phyloP scores from a whole-genome alignment of 2,888 invertebrate species.

The Archips crataeganus region DNA sequence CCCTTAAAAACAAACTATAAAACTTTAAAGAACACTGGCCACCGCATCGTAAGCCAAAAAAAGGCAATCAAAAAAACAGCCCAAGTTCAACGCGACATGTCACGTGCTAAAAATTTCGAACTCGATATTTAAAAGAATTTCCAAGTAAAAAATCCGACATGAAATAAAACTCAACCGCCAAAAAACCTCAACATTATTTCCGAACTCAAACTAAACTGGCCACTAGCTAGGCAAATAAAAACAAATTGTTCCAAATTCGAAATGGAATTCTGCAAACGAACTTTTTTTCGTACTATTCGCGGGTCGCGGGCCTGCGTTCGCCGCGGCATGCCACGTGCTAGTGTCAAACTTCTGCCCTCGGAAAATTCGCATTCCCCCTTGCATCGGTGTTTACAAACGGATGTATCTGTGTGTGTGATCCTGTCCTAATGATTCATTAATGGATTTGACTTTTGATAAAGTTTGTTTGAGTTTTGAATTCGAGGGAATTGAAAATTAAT shows the following conservation, averaged over 20 bases:
- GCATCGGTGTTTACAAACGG: slow-evolving; percentile 56
- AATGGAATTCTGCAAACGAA: slow-evolving; percentile 41
- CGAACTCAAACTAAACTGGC: background rate
- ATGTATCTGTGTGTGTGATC: slow-evolving; percentile 56
- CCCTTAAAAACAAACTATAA: too few relatives aligned
- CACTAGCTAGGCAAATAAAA: background rate
- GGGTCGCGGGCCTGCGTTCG: slow-evolving; percentile 74
- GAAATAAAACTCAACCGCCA: too few relatives aligned
- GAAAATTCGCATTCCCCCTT: slow-evolving; percentile 76
- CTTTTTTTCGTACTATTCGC: slow-evolving; percentile 48
- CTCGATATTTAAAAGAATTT: too few relatives aligned
- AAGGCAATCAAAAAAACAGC: too few relatives aligned
- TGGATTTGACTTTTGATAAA: slow-evolving; percentile 67
- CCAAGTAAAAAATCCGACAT: too few relatives aligned
- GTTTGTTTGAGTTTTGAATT: slow-evolving; percentile 47
- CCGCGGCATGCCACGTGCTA: slow-evolving; percentile 79
- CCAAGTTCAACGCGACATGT: too few relatives aligned
- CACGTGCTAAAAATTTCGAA: too few relatives aligned
- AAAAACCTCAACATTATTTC: too few relatives aligned
- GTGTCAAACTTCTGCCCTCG: slow-evolving; percentile 69
- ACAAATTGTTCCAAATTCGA: slow-evolving; percentile 19
- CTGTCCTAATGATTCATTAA: slow-evolving; percentile 81
- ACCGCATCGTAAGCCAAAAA: too few relatives aligned
- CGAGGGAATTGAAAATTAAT: slow-evolving; percentile 33
- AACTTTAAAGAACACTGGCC: too few relatives aligned